A percentile compares a stretch with the other conserved stretches of the same genome.
Conservation (phyloP, 2,888 invertebrate genomes). For the Nephrotoma appendiculata region DNA sequence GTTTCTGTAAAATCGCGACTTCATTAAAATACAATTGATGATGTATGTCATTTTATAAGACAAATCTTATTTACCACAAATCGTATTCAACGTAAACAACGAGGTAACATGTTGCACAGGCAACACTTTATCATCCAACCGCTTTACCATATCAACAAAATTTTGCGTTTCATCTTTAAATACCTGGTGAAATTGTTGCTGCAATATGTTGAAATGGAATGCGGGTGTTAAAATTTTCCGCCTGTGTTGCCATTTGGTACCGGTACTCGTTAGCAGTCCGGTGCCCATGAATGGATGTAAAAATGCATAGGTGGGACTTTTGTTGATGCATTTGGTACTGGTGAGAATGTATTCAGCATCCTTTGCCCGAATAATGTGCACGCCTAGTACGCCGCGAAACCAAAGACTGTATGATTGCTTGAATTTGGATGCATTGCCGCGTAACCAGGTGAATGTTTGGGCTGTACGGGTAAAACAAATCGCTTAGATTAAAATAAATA, state of each 20-base stretch:
- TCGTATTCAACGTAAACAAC: constrained; percentile 45
- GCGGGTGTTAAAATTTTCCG: constrained; percentile 48
- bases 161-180: constrained; percentile 24
- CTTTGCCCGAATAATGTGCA: constrained; percentile 33
- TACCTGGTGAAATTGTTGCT: neutral
- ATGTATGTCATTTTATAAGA: neutral
- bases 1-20: constrained; percentile 28
- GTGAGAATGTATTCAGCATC: constrained; percentile 39
- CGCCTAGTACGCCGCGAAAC: constrained; percentile 11
- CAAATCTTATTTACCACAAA: constrained; percentile 40
- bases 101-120: constrained; percentile 42
- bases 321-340: constrained; percentile 35
- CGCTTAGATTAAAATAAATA: neutral
- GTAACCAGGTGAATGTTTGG: neutral
- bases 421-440: neutral
- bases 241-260: constrained; percentile 41
- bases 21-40: neutral
- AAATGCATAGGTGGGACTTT: constrained; percentile 34
- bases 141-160: constrained; percentile 17
- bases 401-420: neutral
- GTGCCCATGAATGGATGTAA: constrained; percentile 37
- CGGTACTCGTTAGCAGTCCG: constrained; percentile 30
- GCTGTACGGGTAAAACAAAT: neutral
- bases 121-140: constrained; percentile 16
- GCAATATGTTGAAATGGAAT: constrained; percentile 47